These are phyloP conservation scores for Leptopterna dolabrata DNA, from an alignment of 2,888 invertebrate species.

Conservation along the genomic window DNA sequence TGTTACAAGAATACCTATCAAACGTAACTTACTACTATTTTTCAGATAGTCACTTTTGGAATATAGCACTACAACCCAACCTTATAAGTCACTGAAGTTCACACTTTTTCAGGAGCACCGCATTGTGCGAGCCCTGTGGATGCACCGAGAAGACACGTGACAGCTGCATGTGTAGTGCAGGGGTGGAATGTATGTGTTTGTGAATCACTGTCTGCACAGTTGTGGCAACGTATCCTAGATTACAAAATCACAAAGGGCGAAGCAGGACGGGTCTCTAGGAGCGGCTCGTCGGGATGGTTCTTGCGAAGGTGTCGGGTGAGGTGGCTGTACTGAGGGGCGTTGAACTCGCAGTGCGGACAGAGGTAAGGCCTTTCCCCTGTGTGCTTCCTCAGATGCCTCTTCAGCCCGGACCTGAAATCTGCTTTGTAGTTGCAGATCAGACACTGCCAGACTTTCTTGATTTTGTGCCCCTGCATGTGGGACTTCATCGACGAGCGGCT, in stretches of 20 bases:
- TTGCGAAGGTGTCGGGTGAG: slow-evolving; percentile 28
- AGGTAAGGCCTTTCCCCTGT: slow-evolving; percentile 41
- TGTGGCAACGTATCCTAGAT: too few relatives aligned
- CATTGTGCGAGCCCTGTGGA: too few relatives aligned
- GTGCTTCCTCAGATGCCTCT: slow-evolving; percentile 33
- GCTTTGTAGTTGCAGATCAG: slow-evolving; percentile 19
- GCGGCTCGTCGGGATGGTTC: slow-evolving; percentile 25
- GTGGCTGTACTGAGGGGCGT: slow-evolving; percentile 45
- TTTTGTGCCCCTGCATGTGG: slow-evolving; percentile 11
- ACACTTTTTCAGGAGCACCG: too few relatives aligned
- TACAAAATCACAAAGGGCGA: slow-evolving; percentile 10
- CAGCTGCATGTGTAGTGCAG: too few relatives aligned
- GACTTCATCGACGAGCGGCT: slow-evolving; percentile 10
- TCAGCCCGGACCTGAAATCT: slow-evolving; percentile 17
- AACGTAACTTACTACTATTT: too few relatives aligned
- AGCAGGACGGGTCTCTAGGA: background rate
- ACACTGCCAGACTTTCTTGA: slow-evolving; percentile 36
- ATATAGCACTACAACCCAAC: too few relatives aligned
- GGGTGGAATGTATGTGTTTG: too few relatives aligned
- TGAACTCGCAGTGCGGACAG: slow-evolving; percentile 40
- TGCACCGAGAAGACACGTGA: too few relatives aligned
- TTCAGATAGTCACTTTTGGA: too few relatives aligned
- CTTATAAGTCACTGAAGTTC: too few relatives aligned
- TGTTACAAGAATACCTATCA: too few relatives aligned
- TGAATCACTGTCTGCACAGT: too few relatives aligned